Conservation (phyloP, 2,113 vertebrate genomes). For the Cyanoramphus novaezelandiae region DNA sequence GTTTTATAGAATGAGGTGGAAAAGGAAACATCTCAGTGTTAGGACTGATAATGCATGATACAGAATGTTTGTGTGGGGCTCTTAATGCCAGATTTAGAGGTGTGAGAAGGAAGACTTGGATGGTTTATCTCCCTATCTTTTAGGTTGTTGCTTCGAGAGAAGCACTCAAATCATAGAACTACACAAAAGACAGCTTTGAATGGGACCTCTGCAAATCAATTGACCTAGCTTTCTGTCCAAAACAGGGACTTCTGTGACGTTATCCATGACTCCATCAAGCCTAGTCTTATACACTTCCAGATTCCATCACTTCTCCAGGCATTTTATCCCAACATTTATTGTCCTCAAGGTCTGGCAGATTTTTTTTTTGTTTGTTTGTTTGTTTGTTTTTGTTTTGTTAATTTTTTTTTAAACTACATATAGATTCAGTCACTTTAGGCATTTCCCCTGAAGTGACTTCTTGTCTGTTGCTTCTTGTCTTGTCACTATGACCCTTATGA, state of each 20-base stretch:
- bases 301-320: background rate
- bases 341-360: background rate
- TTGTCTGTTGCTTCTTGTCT: background rate
- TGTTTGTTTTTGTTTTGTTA: too few species aligned
- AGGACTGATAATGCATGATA: background rate
- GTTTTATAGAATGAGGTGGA: background rate
- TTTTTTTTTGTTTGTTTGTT: background rate
- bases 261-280: background rate
- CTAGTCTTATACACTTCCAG: background rate
- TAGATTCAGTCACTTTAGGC: background rate
- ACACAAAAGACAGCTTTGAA: background rate
- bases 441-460: background rate
- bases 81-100: background rate
- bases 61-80: background rate
- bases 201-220: background rate
- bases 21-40: background rate
- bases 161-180: background rate
- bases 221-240: background rate
- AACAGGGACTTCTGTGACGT: background rate
- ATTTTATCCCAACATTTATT: background rate
- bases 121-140: background rate
- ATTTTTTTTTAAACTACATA: background rate
- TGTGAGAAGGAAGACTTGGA: background rate
- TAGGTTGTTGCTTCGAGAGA: background rate
- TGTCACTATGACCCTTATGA: background rate